Base-by-base conservation (phyloP, 2,888 invertebrate species). In the Mimachlamys varia region DNA sequence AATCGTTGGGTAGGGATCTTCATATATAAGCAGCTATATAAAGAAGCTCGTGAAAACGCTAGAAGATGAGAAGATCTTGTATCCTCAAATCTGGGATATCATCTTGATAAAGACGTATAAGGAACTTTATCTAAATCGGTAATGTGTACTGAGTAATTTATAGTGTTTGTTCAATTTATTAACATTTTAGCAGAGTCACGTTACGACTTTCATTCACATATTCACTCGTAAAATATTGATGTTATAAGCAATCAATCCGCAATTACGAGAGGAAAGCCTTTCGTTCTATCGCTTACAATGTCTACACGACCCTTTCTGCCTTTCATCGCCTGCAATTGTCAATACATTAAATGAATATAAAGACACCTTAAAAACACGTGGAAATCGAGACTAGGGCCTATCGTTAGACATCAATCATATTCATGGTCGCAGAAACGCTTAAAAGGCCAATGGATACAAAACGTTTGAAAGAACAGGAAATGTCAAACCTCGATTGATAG, bases 401-500 rank as follows among this genome's bases (percentile, higher is more conserved):
- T 33, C 76, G 33, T 33, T 76, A 12, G 27, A 76, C 7, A 76
- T 76, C 76, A 76, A 76, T 76, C 76, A 76, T 76, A 76, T 19
- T 76, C 76, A 76, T 27, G 76, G 76, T 76, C 33, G 76, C 27
- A 76, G 7, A 76, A 76, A 76, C 15, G 76, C 76, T 76, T 76
- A 76, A 76, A 76, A 76, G 27, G 76, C 5, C 33, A 33, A 33
- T 33, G 22, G 27, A 76, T 27, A 76, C 27, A 76, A 76, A 76
- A 27, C 33, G 76, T 76, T 15, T 76, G 76, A 76, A 76, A 76
- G 76, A 76, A 76, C 76, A 76, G 76, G 76, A 76, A 76, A 76
- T 76, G 33, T 76, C 22, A 76, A 22, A 19, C 33, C 12, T 33
- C 76, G 17, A 76, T 76, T 76, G 76, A 76, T 76, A 33, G 33